phyloP scores from a whole-genome alignment of 1,140 invertebrate species.

The Pemphigus obesinymphae region DNA sequence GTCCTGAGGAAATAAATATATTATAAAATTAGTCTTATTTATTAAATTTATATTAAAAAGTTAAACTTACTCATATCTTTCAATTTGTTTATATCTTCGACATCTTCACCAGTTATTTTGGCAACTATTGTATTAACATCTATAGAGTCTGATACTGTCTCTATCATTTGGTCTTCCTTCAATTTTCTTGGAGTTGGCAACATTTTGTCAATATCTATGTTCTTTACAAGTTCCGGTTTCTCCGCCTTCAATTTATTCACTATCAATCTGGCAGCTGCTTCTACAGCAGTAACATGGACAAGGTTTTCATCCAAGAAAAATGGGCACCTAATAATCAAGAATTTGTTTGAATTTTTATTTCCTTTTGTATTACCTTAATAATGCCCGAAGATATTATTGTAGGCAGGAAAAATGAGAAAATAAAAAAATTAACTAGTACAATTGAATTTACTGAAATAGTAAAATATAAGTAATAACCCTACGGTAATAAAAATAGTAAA shows the following conservation, averaged over 20 bases:
- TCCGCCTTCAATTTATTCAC: neutral
- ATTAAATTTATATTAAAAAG: neutral
- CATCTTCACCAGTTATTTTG: neutral
- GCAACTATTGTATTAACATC: neutral
- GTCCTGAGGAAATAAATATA: neutral
- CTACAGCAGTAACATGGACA: slow-evolving; percentile 15
- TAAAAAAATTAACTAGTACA: no score
- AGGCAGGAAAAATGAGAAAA: no score
- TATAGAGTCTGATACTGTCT: neutral
- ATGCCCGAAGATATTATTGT: no score
- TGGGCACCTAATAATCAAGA: slow-evolving; percentile 5
- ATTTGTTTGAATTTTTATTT: no score
- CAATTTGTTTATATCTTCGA: slow-evolving; percentile 4
- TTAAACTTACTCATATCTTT: slow-evolving; percentile 23
- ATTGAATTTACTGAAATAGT: no score
- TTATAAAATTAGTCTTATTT: neutral
- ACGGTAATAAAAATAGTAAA: no score
- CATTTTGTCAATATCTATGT: neutral
- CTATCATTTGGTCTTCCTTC: neutral
- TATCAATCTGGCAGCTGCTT: slow-evolving; percentile 22
- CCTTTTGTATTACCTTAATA: no score
- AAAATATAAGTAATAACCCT: no score
- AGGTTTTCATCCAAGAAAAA: slow-evolving; percentile 3
- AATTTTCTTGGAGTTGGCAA: neutral
- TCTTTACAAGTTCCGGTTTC: neutral